Base-by-base conservation (phyloP, 2,888 invertebrate species). In the Drosophila neotestacea region DNA sequence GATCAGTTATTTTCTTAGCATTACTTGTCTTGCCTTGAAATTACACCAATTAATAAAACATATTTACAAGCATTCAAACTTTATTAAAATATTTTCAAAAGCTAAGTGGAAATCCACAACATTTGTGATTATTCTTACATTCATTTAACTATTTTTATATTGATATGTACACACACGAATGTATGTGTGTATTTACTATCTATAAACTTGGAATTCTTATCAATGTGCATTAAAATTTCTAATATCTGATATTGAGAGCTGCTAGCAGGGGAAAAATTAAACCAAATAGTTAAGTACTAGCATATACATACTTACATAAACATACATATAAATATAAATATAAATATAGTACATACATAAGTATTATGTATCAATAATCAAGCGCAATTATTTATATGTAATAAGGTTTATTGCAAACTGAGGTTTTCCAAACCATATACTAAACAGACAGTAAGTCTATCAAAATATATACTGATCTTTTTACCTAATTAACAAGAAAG, bases 321-420 rank as follows among this genome's bases (percentile, higher is more conserved):
- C 0, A 64, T 42, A 50, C 10, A 32, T 7, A 41, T 32, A 55
- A 34, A 34, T 34, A 10, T 32, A 55, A 34, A 34, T 34, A 10
- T 10, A 27, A 28, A 55, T n/a, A 13, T 5, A 58, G 7, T 51
- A 16, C 28, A 59, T 9, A 51, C 36, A 56, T 13, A 54, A 9
- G 34, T 60, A 60, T 38, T 46, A 42, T 47, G 27, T n/a, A 54
- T 13, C 30, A 63, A 67, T 68, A 63, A 64, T 47, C 48, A 55
- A 78, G 63, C 73, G 74, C 74, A 76, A 78, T 76, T 78, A 73
- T 54, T 61, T 62, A 78, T 42, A 36, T 36, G 13, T 36, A 38
- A 30, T 47, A 63, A 41, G 47, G 39, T 55, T 44, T 47, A 70
- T 59, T 42, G 32, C 60, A 38, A 73, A 64, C 69, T 61, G 58